Conservation (phyloP, 1,140 invertebrate species). For the Sycophaga agraensis region DNA sequence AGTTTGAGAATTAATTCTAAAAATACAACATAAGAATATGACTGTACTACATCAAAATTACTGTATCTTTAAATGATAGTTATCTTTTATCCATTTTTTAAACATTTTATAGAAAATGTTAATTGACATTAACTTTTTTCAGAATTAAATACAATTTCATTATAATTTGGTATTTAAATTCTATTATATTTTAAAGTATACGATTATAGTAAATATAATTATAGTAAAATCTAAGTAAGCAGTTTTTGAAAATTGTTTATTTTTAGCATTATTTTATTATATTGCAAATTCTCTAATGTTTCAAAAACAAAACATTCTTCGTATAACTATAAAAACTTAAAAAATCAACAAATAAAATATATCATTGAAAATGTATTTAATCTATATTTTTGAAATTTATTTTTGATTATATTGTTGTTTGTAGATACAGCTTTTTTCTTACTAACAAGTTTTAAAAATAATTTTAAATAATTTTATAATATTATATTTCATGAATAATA, state of each 20-base stretch:
- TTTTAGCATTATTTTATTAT: too few relatives aligned
- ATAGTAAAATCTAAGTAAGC: too few relatives aligned
- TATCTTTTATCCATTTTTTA: too few relatives aligned
- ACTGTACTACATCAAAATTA: too few relatives aligned
- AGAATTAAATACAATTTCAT: too few relatives aligned
- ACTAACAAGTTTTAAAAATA: not conserved
- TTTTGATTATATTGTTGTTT: too few relatives aligned
- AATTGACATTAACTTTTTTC: not conserved
- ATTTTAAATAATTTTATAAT: not conserved
- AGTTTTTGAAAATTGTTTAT: too few relatives aligned
- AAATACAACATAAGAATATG: too few relatives aligned
- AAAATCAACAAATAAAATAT: not conserved
- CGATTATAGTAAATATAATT: too few relatives aligned
- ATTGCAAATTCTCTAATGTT: too few relatives aligned
- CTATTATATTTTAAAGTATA: not conserved
- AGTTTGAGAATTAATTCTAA: conserved; percentile 33
- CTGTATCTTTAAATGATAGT: too few relatives aligned
- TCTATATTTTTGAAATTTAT: not conserved
- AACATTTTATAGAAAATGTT: not conserved
- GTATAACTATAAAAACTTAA: not conserved
- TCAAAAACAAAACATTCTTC: not conserved
- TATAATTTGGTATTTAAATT: not conserved
- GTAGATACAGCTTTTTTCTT: too few relatives aligned
- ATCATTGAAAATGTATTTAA: not conserved
- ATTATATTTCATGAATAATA: not conserved